phyloP scores from a whole-genome alignment of 2,888 invertebrate genomes.

The Buathra laborator region DNA sequence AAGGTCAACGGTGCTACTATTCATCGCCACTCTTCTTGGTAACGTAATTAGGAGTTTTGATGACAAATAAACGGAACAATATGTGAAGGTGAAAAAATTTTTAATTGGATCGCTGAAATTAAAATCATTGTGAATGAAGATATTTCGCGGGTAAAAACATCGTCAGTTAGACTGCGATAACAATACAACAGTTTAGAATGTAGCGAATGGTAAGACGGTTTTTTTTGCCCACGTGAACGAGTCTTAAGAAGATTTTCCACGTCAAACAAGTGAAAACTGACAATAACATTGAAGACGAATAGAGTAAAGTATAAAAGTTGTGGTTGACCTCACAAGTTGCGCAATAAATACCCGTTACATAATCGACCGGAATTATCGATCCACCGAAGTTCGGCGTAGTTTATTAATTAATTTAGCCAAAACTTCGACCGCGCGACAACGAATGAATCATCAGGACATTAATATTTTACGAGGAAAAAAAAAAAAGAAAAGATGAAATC shows the following conservation, averaged over 20 bases:
- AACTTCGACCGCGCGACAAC: background rate
- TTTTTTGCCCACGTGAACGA: conserved; percentile 30
- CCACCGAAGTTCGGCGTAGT: conserved; percentile 7
- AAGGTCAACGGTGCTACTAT: conserved; percentile 29
- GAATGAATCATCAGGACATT: background rate
- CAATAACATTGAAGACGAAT: background rate
- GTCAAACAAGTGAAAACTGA: conserved; percentile 48
- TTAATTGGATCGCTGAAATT: too few relatives aligned
- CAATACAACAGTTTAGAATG: background rate
- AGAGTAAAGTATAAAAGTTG: conserved; percentile 31
- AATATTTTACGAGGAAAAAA: conserved; percentile 27
- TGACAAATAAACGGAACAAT: too few relatives aligned
- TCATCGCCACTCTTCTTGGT: background rate
- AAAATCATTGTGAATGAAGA: too few relatives aligned
- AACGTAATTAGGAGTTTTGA: background rate
- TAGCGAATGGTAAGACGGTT: background rate
- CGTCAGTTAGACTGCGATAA: too few relatives aligned
- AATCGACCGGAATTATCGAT: conserved; percentile 72
- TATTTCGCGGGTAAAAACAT: too few relatives aligned
- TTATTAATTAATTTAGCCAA: conserved; percentile 13
- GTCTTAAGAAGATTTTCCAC: conserved; percentile 55
- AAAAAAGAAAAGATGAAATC: background rate
- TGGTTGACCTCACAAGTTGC: conserved; percentile 46
- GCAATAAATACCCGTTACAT: conserved; percentile 67
- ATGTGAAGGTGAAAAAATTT: too few relatives aligned